These are phyloP conservation scores for Gobiocypris rarus DNA, from an alignment of 2,113 vertebrate genomes.

Conservation along the genomic window DNA sequence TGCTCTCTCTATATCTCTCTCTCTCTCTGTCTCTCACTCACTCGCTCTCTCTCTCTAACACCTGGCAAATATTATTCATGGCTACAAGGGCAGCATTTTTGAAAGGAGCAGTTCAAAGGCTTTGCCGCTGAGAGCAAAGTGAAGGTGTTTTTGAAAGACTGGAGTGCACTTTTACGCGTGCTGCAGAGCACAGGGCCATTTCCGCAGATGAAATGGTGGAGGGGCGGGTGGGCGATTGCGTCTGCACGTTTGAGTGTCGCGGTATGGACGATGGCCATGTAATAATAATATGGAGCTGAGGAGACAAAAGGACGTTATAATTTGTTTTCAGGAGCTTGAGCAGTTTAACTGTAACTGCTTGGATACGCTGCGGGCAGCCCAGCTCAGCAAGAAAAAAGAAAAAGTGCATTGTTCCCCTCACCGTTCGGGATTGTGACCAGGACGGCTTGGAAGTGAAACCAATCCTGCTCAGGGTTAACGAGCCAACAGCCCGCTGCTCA, in stretches of 20 bases:
- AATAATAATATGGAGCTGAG: constrained; percentile 44
- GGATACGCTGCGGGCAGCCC: not conserved
- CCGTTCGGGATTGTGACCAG: constrained; percentile 50
- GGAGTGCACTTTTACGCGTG: constrained; percentile 69
- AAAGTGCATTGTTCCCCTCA: constrained; percentile 12
- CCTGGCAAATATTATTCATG: constrained; percentile 82
- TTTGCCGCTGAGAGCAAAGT: constrained; percentile 68
- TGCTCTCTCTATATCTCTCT: constrained; percentile 20
- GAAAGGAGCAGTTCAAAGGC: constrained; percentile 80
- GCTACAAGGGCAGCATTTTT: constrained; percentile 80
- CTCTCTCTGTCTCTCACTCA: constrained; percentile 65
- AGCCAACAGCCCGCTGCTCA: constrained; percentile 52
- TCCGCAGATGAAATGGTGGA: constrained; percentile 51
- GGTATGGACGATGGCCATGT: constrained; percentile 38
- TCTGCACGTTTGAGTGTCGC: constrained; percentile 13
- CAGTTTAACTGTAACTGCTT: constrained; percentile 47
- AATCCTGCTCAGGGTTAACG: constrained; percentile 51
- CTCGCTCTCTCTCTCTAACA: constrained; percentile 66
- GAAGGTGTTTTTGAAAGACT: constrained; percentile 76
- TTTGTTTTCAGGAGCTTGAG: not conserved
- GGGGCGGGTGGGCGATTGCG: not conserved
- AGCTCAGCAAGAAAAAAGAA: constrained; percentile 19
- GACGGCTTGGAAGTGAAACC: constrained; percentile 55
- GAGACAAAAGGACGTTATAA: constrained; percentile 34
- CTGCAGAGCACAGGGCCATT: constrained; percentile 53